Evolutionary conservation across 2,113 vertebrate species (phyloP), one percentile per base, ranked within the genome.

Genomic region (Percopsis transmontana): DNA sequence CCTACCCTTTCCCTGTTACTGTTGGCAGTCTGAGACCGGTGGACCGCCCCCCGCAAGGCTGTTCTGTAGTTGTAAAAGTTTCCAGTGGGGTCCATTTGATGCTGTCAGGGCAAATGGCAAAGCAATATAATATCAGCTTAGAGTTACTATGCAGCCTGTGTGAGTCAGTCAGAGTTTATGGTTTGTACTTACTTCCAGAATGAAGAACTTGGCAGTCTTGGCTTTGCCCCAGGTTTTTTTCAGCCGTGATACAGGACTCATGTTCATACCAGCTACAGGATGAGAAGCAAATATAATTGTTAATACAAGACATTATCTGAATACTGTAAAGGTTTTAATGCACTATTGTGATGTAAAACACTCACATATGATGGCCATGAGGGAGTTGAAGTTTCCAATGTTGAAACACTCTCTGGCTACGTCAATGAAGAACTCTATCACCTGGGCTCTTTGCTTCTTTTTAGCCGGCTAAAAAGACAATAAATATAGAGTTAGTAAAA

Each of bases 11-110:
- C 97, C 19, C 96, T 92, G 81, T 89, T 97, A 87, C 96, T 99
- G 88, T 97, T 94, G 74, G 97, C 97, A 0, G 87, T 96, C 84
- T 92, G 95, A 9, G 95, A 99, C 75, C 97, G 91, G 86, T 99
- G 97, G 0, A 94, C 95, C 0, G 97, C 97, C 9, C 96, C 97
- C 58, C 95, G 93, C 73, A 99, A 93, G n/a, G 97, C 97, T 0
- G 97, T 98, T 58, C 97, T 95, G 79, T 99, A 99, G 83, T 97
- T 99, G 86, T 96, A 98, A 76, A 99, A 99, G 85, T 99, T 99
- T 82, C 97, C 97, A 0, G 97, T 98, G 0, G 97, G 97, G 78
- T 99, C 97, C 97, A 99, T 99, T 87, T 99, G 96, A 68, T 99
- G 96, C 97, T 99, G 88, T 62, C 51, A 71, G 57, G 59, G 15